These are phyloP conservation scores for Phortica okadai DNA, from an alignment of 2,888 invertebrate species.

Conservation along the genomic window DNA sequence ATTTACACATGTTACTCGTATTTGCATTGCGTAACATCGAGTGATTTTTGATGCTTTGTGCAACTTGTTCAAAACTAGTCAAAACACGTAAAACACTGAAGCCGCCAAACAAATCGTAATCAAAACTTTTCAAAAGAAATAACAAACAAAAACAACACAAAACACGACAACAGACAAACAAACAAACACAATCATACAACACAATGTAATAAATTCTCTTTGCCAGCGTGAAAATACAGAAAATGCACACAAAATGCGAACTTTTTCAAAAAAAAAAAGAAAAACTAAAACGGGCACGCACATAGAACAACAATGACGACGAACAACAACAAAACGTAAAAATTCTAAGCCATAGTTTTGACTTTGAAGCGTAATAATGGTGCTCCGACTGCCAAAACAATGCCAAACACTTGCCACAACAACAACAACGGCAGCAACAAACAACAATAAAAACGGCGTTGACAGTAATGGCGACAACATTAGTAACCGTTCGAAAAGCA, in stretches of 20 bases:
- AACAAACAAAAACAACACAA: no score
- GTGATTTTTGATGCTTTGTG: no score
- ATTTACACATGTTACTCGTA: no score
- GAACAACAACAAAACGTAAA: not conserved
- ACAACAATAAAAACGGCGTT: not conserved
- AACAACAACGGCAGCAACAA: not conserved
- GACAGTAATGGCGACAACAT: not conserved
- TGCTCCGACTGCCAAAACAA: not conserved
- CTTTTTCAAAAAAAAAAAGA: not conserved
- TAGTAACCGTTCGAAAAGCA: not conserved
- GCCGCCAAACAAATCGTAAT: no score
- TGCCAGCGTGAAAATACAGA: not conserved
- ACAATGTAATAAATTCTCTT: not conserved
- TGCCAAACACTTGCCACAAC: not conserved
- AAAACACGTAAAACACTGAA: no score
- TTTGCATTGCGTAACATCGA: no score
- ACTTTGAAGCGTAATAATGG: slow-evolving; percentile 7
- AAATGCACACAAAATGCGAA: not conserved
- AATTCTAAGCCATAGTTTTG: not conserved
- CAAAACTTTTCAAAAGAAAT: no score
- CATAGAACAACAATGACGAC: not conserved
- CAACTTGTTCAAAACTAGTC: no score
- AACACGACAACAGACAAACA: not conserved
- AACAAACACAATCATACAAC: not conserved
- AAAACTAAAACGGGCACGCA: not conserved